phyloP scores from a whole-genome alignment of 2,888 invertebrate genomes.

The Dyspetes luteomarginatus region DNA sequence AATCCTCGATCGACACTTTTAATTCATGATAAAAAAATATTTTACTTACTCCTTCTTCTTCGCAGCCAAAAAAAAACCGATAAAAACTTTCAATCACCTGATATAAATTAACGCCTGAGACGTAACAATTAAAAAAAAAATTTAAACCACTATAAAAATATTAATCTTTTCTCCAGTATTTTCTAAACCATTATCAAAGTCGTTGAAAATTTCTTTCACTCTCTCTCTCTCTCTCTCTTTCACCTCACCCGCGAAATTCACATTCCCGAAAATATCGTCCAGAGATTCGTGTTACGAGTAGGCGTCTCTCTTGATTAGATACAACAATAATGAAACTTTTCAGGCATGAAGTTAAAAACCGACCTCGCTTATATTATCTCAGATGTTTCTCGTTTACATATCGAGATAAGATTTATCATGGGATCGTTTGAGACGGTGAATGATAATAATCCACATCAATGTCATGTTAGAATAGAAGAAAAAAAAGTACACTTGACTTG shows the following conservation, averaged over 20 bases:
- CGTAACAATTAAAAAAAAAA: too few species aligned
- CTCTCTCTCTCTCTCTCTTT: neutral
- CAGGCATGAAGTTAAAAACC: neutral
- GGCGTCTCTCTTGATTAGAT: neutral
- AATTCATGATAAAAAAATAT: neutral
- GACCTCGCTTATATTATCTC: constrained; percentile 14
- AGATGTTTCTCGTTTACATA: constrained; percentile 49
- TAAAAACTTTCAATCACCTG: neutral
- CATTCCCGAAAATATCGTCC: neutral
- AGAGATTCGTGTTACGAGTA: neutral
- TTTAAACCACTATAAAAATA: too few species aligned
- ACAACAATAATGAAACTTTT: neutral
- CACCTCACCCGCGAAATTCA: neutral
- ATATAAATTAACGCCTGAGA: too few species aligned
- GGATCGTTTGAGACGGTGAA: neutral
- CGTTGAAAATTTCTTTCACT: neutral
- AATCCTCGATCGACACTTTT: neutral
- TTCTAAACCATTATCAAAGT: neutral
- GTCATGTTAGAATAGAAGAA: neutral
- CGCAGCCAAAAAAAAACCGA: neutral
- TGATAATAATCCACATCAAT: neutral
- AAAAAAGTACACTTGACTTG: too few species aligned
- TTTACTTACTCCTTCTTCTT: neutral
- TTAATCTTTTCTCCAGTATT: neutral
- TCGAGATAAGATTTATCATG: constrained; percentile 41